These are phyloP conservation scores for Pseudopipra pipra DNA, from an alignment of 2,113 vertebrate genomes.

Conservation along the genomic window DNA sequence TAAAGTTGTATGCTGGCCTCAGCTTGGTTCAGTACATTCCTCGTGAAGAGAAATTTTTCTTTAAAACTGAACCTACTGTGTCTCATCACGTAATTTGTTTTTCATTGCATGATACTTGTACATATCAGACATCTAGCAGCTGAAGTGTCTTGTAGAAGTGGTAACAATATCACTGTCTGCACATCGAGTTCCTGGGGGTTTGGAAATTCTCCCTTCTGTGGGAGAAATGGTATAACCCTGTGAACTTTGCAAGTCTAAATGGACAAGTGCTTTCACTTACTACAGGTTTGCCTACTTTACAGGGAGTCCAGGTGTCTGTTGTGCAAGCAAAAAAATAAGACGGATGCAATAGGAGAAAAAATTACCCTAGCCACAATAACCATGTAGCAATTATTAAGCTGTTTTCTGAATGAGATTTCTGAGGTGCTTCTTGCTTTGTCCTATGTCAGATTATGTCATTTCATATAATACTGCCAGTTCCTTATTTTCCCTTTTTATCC, in stretches of 20 bases:
- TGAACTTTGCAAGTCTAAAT: constrained; percentile 37
- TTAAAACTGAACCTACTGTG: not conserved
- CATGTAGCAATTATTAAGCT: constrained; percentile 41
- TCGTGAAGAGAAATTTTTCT: not conserved
- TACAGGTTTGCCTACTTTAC: not conserved
- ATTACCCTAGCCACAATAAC: constrained; percentile 21
- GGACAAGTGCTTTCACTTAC: constrained; percentile 42
- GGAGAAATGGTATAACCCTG: constrained; percentile 24
- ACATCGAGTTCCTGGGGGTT: constrained; percentile 5
- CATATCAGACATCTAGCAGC: not conserved
- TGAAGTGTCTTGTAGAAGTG: not conserved
- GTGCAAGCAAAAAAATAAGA: not conserved
- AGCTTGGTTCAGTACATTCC: not conserved
- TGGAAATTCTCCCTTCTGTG: constrained; percentile 25
- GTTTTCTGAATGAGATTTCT: constrained; percentile 50
- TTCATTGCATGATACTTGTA: not conserved
- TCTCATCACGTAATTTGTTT: not conserved
- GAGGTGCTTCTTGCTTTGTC: constrained; percentile 12
- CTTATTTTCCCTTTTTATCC: constrained; percentile 72
- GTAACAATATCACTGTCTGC: constrained; percentile 26
- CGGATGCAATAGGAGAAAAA: constrained; percentile 32
- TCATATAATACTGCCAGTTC: constrained; percentile 58
- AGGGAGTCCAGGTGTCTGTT: not conserved
- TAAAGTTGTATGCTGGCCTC: not conserved
- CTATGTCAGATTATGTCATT: not conserved